Base-by-base conservation (phyloP, 1,140 invertebrate species). In the Drosophila lacteicornis region DNA sequence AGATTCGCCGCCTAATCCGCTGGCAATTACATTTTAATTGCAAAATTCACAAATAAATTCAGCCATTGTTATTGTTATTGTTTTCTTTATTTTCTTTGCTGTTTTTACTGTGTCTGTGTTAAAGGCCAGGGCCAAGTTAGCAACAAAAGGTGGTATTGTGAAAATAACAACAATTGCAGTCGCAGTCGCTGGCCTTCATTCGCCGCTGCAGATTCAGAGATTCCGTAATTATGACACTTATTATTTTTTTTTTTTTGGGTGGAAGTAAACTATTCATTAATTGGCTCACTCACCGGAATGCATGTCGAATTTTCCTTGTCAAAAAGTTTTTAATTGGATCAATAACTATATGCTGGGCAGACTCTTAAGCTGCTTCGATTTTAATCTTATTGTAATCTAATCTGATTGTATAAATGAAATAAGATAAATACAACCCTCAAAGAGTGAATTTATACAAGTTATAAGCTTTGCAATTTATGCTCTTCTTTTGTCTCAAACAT, bases 21-120 rank as follows among this genome's bases (percentile, higher is more conserved):
- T 77, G 62, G 58, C 79, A 76, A 62, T 77, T 69, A 30, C 49
- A 59, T 70, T 86, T 86, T 82, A 68, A 79, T 81, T 79, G 65
- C 51, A 38, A 80, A 62, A 70, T 25, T 43, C 19, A 57, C 43
- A 42, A 33, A 66, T 40, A 49, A 45, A 51, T 66, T 69, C 38
- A 22, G 11, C 12, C 40, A 59, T 57, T 58, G 56, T 33, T 46
- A 45, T 57, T 68, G 19, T 58, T 43, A 13, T 36, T 51, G 36
- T 70, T 51, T 42, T 19, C 22, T 25, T 25, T 19, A 15, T 53
- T 46, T 27, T 43, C 33, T 27, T 61, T 51, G 40, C 53, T 45
- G 19, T 53, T 46, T 8, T 57, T n/a, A 12, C n/a, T 53, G 67
- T 53, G 50, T 59, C 47, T 77, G 66, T 30, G 63, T 55, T 73